phyloP scores from a whole-genome alignment of 2,113 vertebrate genomes.

The Pica pica region DNA sequence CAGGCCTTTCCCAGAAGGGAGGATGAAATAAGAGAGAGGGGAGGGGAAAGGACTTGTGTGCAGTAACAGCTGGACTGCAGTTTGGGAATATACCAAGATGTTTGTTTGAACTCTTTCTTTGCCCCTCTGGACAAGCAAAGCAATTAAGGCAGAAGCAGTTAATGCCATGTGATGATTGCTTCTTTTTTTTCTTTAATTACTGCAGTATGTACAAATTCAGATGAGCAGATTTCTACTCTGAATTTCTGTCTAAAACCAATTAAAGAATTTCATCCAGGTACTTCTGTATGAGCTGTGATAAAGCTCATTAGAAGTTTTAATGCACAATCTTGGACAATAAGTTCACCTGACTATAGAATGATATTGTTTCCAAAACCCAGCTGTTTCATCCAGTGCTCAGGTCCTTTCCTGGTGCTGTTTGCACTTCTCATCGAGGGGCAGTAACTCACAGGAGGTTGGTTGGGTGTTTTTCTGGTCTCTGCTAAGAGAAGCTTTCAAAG shows the following conservation, averaged over 20 bases:
- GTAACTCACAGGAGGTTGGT: neutral
- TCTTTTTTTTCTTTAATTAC: neutral
- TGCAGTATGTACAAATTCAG: neutral
- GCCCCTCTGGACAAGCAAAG: neutral
- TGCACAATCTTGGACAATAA: neutral
- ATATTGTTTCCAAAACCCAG: neutral
- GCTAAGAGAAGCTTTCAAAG: neutral
- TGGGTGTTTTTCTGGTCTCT: neutral
- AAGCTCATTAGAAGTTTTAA: neutral
- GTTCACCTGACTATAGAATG: neutral
- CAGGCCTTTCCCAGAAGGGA: neutral
- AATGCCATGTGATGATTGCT: neutral
- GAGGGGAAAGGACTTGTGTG: neutral
- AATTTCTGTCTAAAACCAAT: neutral
- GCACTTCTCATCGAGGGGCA: neutral
- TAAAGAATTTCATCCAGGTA: neutral
- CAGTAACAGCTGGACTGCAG: neutral
- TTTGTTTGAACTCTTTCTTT: neutral
- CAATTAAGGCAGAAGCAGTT: neutral
- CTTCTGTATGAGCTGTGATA: neutral
- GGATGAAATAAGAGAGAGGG: neutral
- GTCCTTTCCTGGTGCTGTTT: neutral
- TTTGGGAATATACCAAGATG: neutral
- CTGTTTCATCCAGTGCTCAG: neutral
- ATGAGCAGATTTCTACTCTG: neutral